Percentiles rank a stretch among this genome's conserved stretches.
These are phyloP conservation scores for Notechis scutatus DNA, from an alignment of 2,113 vertebrate genomes.

Conservation along the genomic window DNA sequence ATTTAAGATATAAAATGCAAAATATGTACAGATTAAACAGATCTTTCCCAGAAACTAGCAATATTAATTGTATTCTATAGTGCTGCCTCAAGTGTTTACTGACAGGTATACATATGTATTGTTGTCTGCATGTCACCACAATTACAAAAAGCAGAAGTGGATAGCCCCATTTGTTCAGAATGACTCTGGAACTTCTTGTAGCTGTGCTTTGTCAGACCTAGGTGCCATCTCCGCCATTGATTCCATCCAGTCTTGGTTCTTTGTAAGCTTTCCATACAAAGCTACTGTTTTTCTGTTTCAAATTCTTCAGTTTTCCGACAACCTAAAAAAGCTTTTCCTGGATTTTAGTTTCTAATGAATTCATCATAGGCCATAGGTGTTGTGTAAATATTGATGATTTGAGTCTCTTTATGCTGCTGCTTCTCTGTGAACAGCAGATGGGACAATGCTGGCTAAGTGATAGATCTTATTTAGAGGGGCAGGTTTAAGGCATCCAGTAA, in stretches of 20 bases:
- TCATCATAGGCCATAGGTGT: background rate
- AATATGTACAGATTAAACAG: background rate
- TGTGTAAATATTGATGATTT: background rate
- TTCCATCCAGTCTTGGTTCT: background rate
- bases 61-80: background rate
- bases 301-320: background rate
- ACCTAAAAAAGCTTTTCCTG: background rate
- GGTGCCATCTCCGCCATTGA: background rate
- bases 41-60: background rate
- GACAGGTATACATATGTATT: background rate
- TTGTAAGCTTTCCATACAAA: background rate
- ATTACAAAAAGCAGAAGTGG: background rate
- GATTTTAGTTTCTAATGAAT: background rate
- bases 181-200: background rate
- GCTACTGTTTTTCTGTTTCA: background rate
- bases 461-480: background rate
- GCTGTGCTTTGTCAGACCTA: background rate
- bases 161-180: background rate
- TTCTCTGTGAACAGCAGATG: background rate
- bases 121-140: background rate
- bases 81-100: background rate
- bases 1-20: background rate
- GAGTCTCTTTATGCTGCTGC: background rate
- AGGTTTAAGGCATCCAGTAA: background rate
- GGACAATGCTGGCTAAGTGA: background rate